A percentile compares a stretch with the other conserved stretches of the same genome.
Conservation (phyloP, 1,140 invertebrate species). For the Metopolophium dirhodum region DNA sequence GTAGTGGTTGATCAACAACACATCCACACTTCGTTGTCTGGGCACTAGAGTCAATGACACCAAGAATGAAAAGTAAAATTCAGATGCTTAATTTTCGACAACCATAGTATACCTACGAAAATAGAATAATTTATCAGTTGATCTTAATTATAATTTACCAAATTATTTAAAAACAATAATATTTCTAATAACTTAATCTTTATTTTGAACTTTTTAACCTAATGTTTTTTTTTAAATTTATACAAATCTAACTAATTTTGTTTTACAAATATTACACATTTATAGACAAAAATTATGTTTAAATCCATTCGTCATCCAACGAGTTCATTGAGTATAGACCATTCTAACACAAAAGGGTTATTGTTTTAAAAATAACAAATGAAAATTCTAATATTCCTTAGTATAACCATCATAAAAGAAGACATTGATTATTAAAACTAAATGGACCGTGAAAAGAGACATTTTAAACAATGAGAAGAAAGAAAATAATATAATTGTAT, state of each 20-base stretch:
- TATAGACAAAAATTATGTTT: not conserved
- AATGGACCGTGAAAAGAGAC: conserved; percentile 16
- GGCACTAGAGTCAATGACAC: not conserved
- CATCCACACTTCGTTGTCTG: not conserved
- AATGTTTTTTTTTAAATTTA: not conserved
- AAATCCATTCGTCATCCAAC: not conserved
- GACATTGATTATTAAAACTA: conserved; percentile 17
- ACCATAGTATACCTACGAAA: too few relatives aligned
- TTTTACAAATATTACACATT: not conserved
- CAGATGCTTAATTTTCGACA: too few relatives aligned
- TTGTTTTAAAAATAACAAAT: conserved; percentile 31
- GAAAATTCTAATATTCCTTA: not conserved
- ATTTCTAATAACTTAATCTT: too few relatives aligned
- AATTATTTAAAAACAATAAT: not conserved
- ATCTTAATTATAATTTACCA: too few relatives aligned
- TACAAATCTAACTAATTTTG: not conserved
- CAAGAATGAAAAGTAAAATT: too few relatives aligned
- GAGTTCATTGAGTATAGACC: not conserved
- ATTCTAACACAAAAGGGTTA: not conserved
- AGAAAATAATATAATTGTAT: conserved; percentile 21
- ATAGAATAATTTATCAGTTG: too few relatives aligned
- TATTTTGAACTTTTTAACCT: not conserved
- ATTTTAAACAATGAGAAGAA: conserved; percentile 29
- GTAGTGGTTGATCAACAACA: not conserved
- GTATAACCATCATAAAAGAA: not conserved